Evolutionary conservation across 2,113 vertebrate genomes (phyloP), one percentile per base, ranked within the genome.

Genomic region (Hyperopisus bebe): DNA sequence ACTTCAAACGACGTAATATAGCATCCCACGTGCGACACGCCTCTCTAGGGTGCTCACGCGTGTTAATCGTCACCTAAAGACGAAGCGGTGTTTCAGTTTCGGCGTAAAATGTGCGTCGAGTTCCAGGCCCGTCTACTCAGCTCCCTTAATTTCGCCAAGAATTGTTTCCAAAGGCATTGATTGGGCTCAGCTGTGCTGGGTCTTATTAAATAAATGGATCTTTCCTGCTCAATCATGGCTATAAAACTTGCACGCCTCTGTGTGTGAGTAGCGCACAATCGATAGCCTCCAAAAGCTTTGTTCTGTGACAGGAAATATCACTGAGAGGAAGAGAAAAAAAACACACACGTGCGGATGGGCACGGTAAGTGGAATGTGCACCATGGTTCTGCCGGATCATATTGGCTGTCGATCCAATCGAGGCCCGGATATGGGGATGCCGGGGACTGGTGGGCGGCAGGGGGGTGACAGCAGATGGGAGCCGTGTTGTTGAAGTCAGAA

Each of bases 81-180:
- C 5, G 3, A n/a, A 4, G 19, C 44, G 1, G 44, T n/a, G 8
- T 47, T 84, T 39, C 19, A n/a, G 82, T 47, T 84, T 47, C 1
- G 21, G 1, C 6, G 10, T 84, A 8, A 47, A 47, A 44, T n/a
- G 24, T 24, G 82, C 10, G 17, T 44, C 9, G 35, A 47, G 82
- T 42, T 47, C 82, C 44, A 46, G 24, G 19, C 19, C 82, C 7
- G n/a, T 87, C 50, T 87, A 15, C 50, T 19, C 27, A 84, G 82
- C n/a, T 47, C 21, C 82, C 82, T 84, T 51, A 53, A 87, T 83
- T 82, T 95, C 94, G 90, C 48, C 95, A 92, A 94, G 95, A 96
- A 96, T 96, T 95, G 95, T 95, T 95, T 95, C 94, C 90, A 92
- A 89, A 94, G 93, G 95, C 95, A 96, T 96, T 96, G 96, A 96